phyloP scores from a whole-genome alignment of 2,113 vertebrate genomes.

The Lepisosteus oculatus region DNA sequence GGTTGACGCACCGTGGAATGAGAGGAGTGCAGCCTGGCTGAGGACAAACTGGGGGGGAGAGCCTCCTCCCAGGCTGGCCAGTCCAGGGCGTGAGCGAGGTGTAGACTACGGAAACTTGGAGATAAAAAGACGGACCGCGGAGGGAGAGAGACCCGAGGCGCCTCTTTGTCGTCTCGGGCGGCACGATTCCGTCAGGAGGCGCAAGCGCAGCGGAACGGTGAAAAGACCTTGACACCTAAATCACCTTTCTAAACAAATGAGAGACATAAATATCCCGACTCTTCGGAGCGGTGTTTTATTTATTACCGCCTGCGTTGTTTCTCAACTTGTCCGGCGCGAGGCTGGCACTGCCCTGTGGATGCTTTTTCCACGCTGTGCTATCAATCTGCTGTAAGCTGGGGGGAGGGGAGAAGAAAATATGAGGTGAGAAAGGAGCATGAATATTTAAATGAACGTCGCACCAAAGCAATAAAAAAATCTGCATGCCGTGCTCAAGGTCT shows the following conservation, averaged over 20 bases:
- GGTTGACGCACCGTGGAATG: too few species aligned
- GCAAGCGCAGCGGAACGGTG: slow-evolving; percentile 14
- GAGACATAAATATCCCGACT: slow-evolving; percentile 20
- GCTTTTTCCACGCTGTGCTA: not conserved
- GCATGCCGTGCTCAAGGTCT: slow-evolving; percentile 34
- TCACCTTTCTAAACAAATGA: slow-evolving; percentile 18
- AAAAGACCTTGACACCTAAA: slow-evolving; percentile 20
- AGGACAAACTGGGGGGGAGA: not conserved
- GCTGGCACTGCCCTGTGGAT: slow-evolving; percentile 19
- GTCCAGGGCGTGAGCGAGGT: not conserved
- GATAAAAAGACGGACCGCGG: not conserved
- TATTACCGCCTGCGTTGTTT: slow-evolving; percentile 16
- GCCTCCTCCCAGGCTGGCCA: not conserved
- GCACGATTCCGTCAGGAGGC: slow-evolving; percentile 7
- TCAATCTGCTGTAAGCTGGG: slow-evolving; percentile 16
- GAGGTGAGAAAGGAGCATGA: slow-evolving; percentile 27
- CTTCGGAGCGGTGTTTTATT: slow-evolving; percentile 19
- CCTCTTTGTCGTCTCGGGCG: not conserved
- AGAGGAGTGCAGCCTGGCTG: not conserved
- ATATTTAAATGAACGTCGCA: slow-evolving; percentile 53
- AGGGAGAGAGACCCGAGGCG: not conserved
- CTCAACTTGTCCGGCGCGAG: slow-evolving; percentile 11
- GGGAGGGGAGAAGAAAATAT: slow-evolving; percentile 2
- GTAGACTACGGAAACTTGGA: not conserved
- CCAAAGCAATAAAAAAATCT: slow-evolving; percentile 49